Evolutionary conservation across 2,888 invertebrate genomes (phyloP), one percentile per base, ranked within the genome.

Genomic region (Tyria jacobaeae): DNA sequence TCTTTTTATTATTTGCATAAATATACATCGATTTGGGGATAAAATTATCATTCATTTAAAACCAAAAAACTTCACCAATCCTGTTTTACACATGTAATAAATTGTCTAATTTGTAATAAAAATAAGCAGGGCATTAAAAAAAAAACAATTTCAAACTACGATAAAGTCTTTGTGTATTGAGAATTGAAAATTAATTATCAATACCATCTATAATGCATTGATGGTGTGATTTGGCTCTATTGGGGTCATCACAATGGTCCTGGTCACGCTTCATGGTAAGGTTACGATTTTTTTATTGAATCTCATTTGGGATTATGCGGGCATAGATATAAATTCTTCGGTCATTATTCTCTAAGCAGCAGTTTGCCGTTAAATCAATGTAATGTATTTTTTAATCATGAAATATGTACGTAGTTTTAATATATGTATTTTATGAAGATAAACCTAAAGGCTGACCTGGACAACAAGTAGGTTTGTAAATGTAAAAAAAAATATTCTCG

Each of bases 231-330:
- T 88, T 85, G 83, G 84, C 80, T 80, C 82, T 80, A 83, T 83
- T 85, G 74, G 76, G 66, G 60, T 71, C 65, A 89, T 71, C 66
- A 89, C 89, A 91, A 90, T 89, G 71, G 85, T 64, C 64, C 64
- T 69, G 79, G 84, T 83, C 82, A 79, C 80, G 78, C 72, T 70
- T 57, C 61, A 37, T 63, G 69, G 78, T 67, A 83, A 83, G 89
- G 89, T 88, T 88, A 83, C 77, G 84, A 80, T 81, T 87, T 90
- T 89, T 92, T 91, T 89, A 91, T 91, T 90, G 84, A 83, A 85
- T 85, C 79, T 81, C 73, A 86, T 88, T 85, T 76, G 70, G 75
- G 70, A 82, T 82, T 84, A 91, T 92, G 91, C 91, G 92, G 92
- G 92, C 71, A 60, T 61, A 62, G 70, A 74, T 60, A 61, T 68